Conservation (phyloP, 2,113 vertebrate genomes). For the Camelus dromedarius region DNA sequence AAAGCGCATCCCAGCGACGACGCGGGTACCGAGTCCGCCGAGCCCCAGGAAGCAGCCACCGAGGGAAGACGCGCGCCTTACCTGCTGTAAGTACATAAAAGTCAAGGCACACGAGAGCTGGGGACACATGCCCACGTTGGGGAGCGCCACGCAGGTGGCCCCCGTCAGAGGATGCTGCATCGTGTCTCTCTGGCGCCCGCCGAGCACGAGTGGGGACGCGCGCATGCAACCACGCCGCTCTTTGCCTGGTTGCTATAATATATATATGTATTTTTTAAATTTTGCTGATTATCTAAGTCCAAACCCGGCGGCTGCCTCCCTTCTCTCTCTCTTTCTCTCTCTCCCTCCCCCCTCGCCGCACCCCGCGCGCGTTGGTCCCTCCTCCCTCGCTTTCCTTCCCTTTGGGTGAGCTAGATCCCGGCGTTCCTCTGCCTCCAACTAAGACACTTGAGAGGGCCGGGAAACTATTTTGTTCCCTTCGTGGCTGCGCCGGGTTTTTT, state of each 20-base stretch:
- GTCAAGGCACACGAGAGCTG: constrained; percentile 98
- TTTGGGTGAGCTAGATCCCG: constrained; percentile 73
- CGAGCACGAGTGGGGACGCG: constrained; percentile 89
- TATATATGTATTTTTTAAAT: constrained; percentile 68
- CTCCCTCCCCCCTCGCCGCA: background rate
- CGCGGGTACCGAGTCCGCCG: background rate
- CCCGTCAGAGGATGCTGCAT: constrained; percentile 98
- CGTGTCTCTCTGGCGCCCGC: constrained; percentile 89
- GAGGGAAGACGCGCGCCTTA: constrained; percentile 89
- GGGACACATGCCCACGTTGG: constrained; percentile 97
- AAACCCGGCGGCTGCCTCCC: constrained; percentile 53
- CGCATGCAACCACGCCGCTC: constrained; percentile 87
- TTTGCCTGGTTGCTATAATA: constrained; percentile 84
- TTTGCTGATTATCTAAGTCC: constrained; percentile 81
- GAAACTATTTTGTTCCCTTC: constrained; percentile 67
- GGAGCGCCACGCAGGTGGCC: constrained; percentile 97
- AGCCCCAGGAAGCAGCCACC: constrained; percentile 61
- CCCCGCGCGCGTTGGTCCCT: constrained; percentile 51
- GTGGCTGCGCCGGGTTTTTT: background rate
- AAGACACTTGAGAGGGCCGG: constrained; percentile 84
- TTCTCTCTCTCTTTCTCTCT: background rate
- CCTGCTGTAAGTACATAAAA: constrained; percentile 99
- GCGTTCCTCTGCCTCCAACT: constrained; percentile 85
- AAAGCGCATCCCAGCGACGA: constrained; percentile 12
- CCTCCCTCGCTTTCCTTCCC: constrained; percentile 53